Conservation (phyloP, 92 coral and sea anemone species). For the Palythoa grandiflora region DNA sequence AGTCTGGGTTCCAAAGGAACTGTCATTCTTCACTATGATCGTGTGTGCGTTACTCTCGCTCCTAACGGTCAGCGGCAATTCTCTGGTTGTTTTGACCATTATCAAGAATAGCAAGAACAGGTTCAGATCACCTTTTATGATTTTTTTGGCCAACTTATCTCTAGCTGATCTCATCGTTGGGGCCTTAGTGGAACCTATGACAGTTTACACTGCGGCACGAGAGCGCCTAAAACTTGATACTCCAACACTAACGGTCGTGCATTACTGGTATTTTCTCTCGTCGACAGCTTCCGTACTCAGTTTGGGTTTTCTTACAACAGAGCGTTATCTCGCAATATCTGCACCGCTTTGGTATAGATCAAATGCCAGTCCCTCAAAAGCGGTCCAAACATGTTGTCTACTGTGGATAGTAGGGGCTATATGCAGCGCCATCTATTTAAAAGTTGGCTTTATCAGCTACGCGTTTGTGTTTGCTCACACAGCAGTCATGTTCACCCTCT, state of each 20-base stretch:
- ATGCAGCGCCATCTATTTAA: constrained; percentile 22
- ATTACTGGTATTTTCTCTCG: constrained; percentile 33
- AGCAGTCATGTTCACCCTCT: constrained; percentile 30
- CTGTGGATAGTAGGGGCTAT: neutral
- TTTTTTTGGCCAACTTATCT: constrained; percentile 26
- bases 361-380: constrained; percentile 5
- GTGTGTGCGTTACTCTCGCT: constrained; percentile 27
- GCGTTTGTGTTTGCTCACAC: constrained; percentile 44
- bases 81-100: constrained; percentile 19
- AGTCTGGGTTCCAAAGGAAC: constrained; percentile 26
- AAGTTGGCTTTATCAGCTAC: constrained; percentile 28
- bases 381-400: constrained; percentile 6
- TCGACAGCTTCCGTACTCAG: constrained; percentile 43
- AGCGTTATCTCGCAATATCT: constrained; percentile 41
- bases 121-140: constrained; percentile 34
- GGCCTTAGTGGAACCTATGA: constrained; percentile 29
- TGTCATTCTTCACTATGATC: constrained; percentile 35
- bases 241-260: constrained; percentile 20
- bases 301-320: constrained; percentile 21
- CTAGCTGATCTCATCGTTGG: constrained; percentile 35
- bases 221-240: constrained; percentile 21
- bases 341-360: constrained; percentile 39
- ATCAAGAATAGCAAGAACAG: constrained; percentile 13
- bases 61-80: constrained; percentile 29
- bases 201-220: constrained; percentile 38